A percentile compares a stretch with the other conserved stretches of the same genome.
These are phyloP conservation scores for Ennomos erosarius DNA, from an alignment of 2,888 invertebrate species.

Conservation along the genomic window DNA sequence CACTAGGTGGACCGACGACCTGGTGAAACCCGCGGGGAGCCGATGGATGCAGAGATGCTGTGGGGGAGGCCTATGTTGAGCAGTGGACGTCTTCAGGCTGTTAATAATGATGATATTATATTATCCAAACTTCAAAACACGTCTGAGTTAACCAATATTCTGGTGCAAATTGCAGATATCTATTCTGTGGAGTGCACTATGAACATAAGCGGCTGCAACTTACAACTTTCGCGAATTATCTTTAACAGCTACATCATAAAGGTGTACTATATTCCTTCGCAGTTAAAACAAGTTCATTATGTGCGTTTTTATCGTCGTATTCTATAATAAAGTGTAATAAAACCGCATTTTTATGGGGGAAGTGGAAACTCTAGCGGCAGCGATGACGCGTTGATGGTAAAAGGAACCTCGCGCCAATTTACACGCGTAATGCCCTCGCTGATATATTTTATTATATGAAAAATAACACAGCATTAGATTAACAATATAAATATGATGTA, in stretches of 20 bases:
- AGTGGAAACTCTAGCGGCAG: slow-evolving; percentile 51
- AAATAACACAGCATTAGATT: slow-evolving; percentile 46
- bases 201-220: too few species aligned
- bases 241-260: slow-evolving; percentile 20
- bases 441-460: slow-evolving; percentile 71
- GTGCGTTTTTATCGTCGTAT: slow-evolving; percentile 35
- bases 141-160: too few species aligned
- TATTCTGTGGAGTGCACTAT: too few species aligned
- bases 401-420: slow-evolving; percentile 68
- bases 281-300: slow-evolving; percentile 33
- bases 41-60: too few species aligned
- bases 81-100: too few species aligned
- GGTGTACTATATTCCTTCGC: slow-evolving; percentile 29
- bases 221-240: slow-evolving; percentile 8
- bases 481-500: slow-evolving; percentile 25
- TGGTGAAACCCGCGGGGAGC: too few species aligned
- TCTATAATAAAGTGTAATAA: slow-evolving; percentile 48
- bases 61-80: too few species aligned
- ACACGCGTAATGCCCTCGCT: slow-evolving; percentile 62
- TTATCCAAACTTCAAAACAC: too few species aligned
- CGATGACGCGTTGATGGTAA: slow-evolving; percentile 67
- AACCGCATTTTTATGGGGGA: slow-evolving; percentile 67
- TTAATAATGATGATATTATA: too few species aligned
- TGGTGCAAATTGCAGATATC: too few species aligned
- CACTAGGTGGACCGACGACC: too few species aligned